Conservation (phyloP, 2,113 vertebrate species). For the Elaphurus davidianus region DNA sequence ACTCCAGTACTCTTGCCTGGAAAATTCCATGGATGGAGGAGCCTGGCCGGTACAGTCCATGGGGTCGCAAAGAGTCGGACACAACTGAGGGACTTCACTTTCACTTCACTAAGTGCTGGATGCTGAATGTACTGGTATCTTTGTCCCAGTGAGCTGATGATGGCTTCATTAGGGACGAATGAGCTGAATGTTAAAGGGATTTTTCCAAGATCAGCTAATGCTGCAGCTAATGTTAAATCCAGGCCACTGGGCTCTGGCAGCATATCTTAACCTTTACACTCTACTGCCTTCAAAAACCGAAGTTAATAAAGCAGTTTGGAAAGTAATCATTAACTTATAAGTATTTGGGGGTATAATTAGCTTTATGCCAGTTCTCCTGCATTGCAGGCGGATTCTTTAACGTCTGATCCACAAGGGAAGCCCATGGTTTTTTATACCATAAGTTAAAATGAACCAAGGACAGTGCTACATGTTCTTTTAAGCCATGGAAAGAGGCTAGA, state of each 20-base stretch:
- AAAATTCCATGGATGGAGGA: not conserved
- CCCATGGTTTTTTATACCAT: conserved; percentile 10
- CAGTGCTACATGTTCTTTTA: conserved; percentile 2
- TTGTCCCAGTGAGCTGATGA: not conserved
- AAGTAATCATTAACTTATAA: conserved; percentile 52
- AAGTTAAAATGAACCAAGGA: conserved; percentile 34
- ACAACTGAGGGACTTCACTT: not conserved
- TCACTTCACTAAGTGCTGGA: not conserved
- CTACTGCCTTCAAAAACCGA: conserved; percentile 12
- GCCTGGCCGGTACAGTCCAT: not conserved
- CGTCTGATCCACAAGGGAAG: not conserved
- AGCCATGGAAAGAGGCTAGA: conserved; percentile 17
- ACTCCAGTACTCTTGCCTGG: not conserved
- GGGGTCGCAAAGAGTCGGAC: not conserved
- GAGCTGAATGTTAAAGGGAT: not conserved
- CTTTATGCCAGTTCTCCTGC: not conserved
- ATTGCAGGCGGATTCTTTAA: not conserved
- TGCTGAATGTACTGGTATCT: not conserved
- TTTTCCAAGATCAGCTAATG: not conserved
- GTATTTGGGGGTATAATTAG: not conserved
- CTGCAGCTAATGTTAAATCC: not conserved
- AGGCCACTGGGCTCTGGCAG: not conserved
- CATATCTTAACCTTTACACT: not conserved
- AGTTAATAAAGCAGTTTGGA: conserved; percentile 37
- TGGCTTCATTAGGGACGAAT: not conserved